These are phyloP conservation scores for Carcharodon carcharias DNA, from an alignment of 2,797 vertebrate species.

Conservation along the genomic window DNA sequence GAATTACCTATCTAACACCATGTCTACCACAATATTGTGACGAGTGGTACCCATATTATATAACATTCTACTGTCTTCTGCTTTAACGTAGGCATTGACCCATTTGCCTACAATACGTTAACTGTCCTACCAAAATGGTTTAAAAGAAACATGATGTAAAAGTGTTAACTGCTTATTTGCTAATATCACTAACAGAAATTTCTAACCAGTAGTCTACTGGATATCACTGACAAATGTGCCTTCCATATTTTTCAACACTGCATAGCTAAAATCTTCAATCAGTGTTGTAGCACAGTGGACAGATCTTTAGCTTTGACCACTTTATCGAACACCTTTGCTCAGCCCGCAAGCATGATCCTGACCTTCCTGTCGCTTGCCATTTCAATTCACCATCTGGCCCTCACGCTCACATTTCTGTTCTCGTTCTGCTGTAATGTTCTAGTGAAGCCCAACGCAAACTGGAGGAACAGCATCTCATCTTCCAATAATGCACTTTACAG, in stretches of 20 bases:
- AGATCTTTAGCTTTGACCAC: no score
- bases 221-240: not conserved
- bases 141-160: not conserved
- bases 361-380: no score
- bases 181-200: not conserved
- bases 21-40: not conserved
- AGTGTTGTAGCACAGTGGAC: not conserved
- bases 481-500: no score
- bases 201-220: not conserved
- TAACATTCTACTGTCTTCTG: not conserved
- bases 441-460: no score
- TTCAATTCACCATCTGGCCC: no score
- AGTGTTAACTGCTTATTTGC: not conserved
- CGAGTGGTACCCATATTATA: not conserved
- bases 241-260: not conserved
- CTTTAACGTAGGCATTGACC: not conserved
- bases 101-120: not conserved
- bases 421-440: no score
- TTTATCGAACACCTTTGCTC: no score
- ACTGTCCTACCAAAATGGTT: not conserved
- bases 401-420: no score
- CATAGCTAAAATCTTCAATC: not conserved
- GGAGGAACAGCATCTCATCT: no score
- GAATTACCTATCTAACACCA: not conserved
- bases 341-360: no score